These are phyloP conservation scores for Tachuris rubrigastra DNA, from an alignment of 2,113 vertebrate genomes.

Conservation along the genomic window DNA sequence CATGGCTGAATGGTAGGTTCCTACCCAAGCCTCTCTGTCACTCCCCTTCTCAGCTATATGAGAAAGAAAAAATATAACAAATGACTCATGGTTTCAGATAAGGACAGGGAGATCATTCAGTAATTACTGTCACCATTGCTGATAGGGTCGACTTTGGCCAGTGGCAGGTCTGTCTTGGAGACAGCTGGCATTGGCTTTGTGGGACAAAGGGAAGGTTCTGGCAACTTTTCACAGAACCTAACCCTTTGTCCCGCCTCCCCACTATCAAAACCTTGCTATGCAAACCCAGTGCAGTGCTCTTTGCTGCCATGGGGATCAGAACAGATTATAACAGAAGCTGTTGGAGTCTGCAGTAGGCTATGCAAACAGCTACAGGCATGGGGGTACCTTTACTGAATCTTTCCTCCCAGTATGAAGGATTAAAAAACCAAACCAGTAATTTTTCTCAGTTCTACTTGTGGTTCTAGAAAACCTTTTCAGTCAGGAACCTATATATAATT, in stretches of 20 bases:
- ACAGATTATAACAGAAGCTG: background rate
- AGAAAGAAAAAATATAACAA: background rate
- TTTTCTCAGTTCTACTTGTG: background rate
- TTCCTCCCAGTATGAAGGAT: background rate
- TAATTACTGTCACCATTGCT: background rate
- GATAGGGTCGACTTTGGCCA: background rate
- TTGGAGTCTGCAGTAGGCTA: background rate
- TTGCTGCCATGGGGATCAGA: background rate
- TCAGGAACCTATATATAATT: background rate
- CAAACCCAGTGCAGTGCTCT: background rate
- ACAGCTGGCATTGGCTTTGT: background rate
- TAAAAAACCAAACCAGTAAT: background rate
- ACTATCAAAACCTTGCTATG: background rate
- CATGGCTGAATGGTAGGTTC: background rate
- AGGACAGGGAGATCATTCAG: background rate
- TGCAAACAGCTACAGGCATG: background rate
- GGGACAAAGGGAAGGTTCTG: background rate
- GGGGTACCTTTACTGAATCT: background rate
- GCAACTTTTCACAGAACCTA: background rate
- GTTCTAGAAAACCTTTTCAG: background rate
- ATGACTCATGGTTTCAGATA: background rate
- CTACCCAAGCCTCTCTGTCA: background rate
- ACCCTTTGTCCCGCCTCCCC: background rate
- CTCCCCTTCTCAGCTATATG: background rate
- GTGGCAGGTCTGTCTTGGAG: background rate